Conservation (phyloP, 2,888 invertebrate genomes). For the Nemapogon koenigi region DNA sequence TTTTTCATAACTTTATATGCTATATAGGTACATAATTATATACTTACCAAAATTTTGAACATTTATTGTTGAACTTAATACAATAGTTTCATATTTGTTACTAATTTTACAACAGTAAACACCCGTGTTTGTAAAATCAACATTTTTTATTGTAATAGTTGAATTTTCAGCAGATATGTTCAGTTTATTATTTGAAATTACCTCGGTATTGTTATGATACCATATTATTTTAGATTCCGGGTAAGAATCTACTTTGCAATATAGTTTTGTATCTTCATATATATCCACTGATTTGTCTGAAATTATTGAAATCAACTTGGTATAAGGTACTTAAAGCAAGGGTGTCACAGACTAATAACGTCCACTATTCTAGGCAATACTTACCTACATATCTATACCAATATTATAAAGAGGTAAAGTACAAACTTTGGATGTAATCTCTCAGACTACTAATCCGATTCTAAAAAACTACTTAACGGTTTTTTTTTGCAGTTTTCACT, state of each 20-base stretch:
- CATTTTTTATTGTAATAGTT: slow-evolving; percentile 27
- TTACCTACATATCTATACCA: no score
- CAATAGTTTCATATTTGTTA: slow-evolving; percentile 43
- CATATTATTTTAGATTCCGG: slow-evolving; percentile 29
- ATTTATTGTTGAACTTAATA: slow-evolving; percentile 28
- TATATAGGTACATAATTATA: no score
- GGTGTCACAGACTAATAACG: no score
- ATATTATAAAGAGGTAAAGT: no score
- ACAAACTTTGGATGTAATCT: no score
- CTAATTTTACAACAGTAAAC: slow-evolving; percentile 56
- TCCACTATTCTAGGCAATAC: no score
- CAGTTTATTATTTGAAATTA: slow-evolving; percentile 21
- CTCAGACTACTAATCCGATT: no score
- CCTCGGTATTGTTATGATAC: slow-evolving; percentile 36
- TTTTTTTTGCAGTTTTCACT: no score
- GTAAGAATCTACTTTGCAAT: slow-evolving; percentile 19
- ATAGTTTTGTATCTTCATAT: slow-evolving; percentile 24
- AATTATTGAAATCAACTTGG: neutral
- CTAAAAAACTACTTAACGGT: no score
- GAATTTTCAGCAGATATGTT: slow-evolving; percentile 24
- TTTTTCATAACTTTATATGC: no score
- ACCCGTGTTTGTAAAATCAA: slow-evolving; percentile 43
- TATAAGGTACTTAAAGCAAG: no score
- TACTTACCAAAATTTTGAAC: slow-evolving; percentile 39
- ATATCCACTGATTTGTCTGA: slow-evolving; percentile 21